phyloP scores from a whole-genome alignment of 2,797 vertebrate species.

The Erpetoichthys calabaricus region DNA sequence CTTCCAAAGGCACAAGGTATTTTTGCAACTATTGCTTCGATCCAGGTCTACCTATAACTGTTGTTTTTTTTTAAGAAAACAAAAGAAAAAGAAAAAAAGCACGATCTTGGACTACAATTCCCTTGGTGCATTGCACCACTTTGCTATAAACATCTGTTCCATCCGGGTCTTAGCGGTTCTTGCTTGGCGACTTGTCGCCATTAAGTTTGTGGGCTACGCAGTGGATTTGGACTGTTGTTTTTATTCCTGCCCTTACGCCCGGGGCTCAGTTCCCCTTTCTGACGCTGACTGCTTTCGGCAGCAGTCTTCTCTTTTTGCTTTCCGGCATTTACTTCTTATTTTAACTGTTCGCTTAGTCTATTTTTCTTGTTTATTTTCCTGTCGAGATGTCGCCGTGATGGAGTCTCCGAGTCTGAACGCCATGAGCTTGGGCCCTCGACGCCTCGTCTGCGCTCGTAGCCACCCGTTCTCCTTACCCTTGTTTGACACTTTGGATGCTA shows the following conservation, averaged over 20 bases:
- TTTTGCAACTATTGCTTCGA: too few species aligned
- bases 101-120: constrained; percentile 35
- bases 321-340: constrained; percentile 29
- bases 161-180: constrained; percentile 63
- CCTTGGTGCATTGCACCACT: constrained; percentile 25
- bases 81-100: too few species aligned
- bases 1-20: too few species aligned
- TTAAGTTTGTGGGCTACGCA: constrained; percentile 31
- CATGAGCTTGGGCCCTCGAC: constrained; percentile 78
- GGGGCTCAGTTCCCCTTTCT: constrained; percentile 37
- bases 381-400: constrained; percentile 95
- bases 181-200: constrained; percentile 90
- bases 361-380: constrained; percentile 29
- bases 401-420: constrained; percentile 71
- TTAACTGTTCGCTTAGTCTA: constrained; percentile 18
- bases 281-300: constrained; percentile 18
- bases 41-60: too few species aligned
- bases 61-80: too few species aligned
- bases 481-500: constrained; percentile 42
- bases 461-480: constrained; percentile 40
- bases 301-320: constrained; percentile 15
- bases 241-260: constrained; percentile 31
- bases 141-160: constrained; percentile 28
- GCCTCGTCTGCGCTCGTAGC: constrained; percentile 60
- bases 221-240: constrained; percentile 6